Percentiles rank a stretch among this genome's conserved stretches.
These are phyloP conservation scores for Drosophila sp. DNA, from an alignment of 1,140 invertebrate genomes.

Conservation along the genomic window DNA sequence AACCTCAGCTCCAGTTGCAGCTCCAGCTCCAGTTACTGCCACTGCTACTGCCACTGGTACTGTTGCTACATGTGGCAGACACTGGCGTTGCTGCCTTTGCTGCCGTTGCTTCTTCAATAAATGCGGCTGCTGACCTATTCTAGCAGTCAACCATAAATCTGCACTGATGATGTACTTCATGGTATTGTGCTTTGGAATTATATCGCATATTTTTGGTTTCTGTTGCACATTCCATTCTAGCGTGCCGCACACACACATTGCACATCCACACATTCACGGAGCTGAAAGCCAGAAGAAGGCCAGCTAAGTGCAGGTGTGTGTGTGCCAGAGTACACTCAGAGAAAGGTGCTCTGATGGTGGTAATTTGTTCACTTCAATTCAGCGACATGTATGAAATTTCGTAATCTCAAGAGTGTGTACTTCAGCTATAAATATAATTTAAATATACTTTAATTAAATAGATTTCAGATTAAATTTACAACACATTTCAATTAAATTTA, in stretches of 20 bases:
- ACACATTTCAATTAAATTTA: no score
- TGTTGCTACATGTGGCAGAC: slow-evolving; percentile 37
- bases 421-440: no score
- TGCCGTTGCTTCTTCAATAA: slow-evolving; percentile 65
- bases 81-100: slow-evolving; percentile 30
- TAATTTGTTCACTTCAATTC: no score
- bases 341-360: no score
- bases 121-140: slow-evolving; percentile 81
- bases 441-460: no score
- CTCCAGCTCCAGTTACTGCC: background rate
- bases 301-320: slow-evolving; percentile 7
- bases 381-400: no score
- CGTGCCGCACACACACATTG: slow-evolving; percentile 53
- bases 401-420: no score
- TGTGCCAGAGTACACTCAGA: background rate
- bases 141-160: slow-evolving; percentile 82
- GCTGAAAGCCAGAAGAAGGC: background rate
- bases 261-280: slow-evolving; percentile 30
- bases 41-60: slow-evolving; percentile 20
- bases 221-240: slow-evolving; percentile 81
- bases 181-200: slow-evolving; percentile 82
- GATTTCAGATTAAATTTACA: no score
- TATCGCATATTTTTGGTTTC: slow-evolving; percentile 83
- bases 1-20: slow-evolving; percentile 51
- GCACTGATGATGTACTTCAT: slow-evolving; percentile 83